phyloP scores from a whole-genome alignment of 2,888 invertebrate genomes.

The Xiphydria camelus region DNA sequence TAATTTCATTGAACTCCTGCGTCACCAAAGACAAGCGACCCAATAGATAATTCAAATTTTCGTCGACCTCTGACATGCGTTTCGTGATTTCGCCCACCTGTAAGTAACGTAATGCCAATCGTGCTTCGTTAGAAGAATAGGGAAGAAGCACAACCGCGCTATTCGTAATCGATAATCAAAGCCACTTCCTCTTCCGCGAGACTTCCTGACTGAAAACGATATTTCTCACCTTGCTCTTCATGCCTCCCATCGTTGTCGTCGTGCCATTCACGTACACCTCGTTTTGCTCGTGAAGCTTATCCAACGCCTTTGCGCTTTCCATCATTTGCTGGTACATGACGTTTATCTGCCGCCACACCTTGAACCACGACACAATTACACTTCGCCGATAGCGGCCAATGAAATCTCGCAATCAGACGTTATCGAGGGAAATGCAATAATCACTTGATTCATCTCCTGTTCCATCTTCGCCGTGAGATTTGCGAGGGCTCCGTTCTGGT shows the following conservation, averaged over 20 bases:
- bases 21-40: slow-evolving; percentile 79
- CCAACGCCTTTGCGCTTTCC: slow-evolving; percentile 74
- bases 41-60: slow-evolving; percentile 79
- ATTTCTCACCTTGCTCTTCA: slow-evolving; percentile 72
- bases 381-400: no score
- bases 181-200: no score
- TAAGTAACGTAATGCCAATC: slow-evolving; percentile 17
- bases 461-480: slow-evolving; percentile 80
- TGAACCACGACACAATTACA: no score
- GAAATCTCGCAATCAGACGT: no score
- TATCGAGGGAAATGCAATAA: no score
- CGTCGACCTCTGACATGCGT: slow-evolving; percentile 77
- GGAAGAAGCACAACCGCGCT: no score
- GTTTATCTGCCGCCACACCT: slow-evolving; percentile 87
- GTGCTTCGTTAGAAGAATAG: background rate
- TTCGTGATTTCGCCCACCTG: slow-evolving; percentile 77
- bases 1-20: slow-evolving; percentile 83
- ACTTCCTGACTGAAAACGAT: no score
- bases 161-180: no score
- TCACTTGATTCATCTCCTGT: slow-evolving; percentile 72
- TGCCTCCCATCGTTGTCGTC: slow-evolving; percentile 73
- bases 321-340: slow-evolving; percentile 84
- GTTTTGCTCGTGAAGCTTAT: slow-evolving; percentile 76
- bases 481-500: slow-evolving; percentile 71
- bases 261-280: slow-evolving; percentile 81